Percentiles rank a stretch among this genome's conserved stretches.
phyloP scores from a whole-genome alignment of 2,888 invertebrate species.

The Sarcophaga carnaria region DNA sequence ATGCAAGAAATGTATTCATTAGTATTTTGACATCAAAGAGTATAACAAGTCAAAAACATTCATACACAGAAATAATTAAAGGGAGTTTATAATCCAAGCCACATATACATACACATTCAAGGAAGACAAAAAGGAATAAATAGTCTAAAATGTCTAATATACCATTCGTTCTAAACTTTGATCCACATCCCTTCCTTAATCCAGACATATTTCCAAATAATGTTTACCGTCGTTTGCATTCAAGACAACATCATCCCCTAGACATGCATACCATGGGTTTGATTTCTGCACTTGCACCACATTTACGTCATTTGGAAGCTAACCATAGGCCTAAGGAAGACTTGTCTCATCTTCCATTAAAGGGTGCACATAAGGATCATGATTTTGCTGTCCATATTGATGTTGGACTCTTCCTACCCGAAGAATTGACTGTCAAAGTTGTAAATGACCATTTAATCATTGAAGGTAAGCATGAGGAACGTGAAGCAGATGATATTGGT shows the following conservation, averaged over 20 bases:
- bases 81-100: not conserved
- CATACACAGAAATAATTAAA: not conserved
- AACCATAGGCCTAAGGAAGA: slow-evolving; percentile 73
- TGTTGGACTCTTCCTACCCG: slow-evolving; percentile 87
- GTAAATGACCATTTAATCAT: slow-evolving; percentile 84
- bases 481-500: slow-evolving; percentile 86
- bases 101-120: slow-evolving; percentile 35
- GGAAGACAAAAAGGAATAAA: slow-evolving; percentile 9
- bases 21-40: slow-evolving; percentile 16
- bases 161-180: slow-evolving; percentile 78
- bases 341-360: slow-evolving; percentile 49
- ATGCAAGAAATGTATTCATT: slow-evolving; percentile 38
- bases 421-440: slow-evolving; percentile 87
- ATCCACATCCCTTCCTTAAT: slow-evolving; percentile 77
- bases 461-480: slow-evolving; percentile 88
- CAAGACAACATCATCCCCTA: slow-evolving; percentile 75
- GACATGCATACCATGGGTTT: slow-evolving; percentile 77
- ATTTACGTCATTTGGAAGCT: slow-evolving; percentile 74
- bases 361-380: slow-evolving; percentile 81
- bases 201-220: slow-evolving; percentile 78
- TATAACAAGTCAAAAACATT: not conserved
- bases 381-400: slow-evolving; percentile 87
- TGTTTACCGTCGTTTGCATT: slow-evolving; percentile 76
- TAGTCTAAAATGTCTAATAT: slow-evolving; percentile 74
- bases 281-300: slow-evolving; percentile 76